These are phyloP conservation scores for Lasiurus cinereus DNA, from an alignment of 2,113 vertebrate genomes.

Conservation along the genomic window DNA sequence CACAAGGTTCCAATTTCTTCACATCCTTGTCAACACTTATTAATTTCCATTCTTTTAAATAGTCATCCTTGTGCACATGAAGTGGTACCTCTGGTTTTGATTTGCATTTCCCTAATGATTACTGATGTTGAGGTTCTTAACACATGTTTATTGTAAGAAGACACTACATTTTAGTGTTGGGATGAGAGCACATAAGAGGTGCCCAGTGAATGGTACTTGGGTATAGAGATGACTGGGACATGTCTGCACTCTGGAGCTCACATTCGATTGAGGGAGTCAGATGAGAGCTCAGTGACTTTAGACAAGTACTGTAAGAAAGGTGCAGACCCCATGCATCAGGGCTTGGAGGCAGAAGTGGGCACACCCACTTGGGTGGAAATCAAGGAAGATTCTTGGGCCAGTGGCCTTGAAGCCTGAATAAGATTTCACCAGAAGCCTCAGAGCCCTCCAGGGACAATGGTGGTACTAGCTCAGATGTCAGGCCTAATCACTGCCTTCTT, in stretches of 20 bases:
- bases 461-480: not conserved
- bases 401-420: not conserved
- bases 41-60: not conserved
- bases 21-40: not conserved
- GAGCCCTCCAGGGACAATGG: constrained; percentile 28
- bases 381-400: not conserved
- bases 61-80: not conserved
- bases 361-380: not conserved
- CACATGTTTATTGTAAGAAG: not conserved
- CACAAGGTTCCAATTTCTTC: not conserved
- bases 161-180: not conserved
- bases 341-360: not conserved
- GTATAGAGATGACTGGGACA: not conserved
- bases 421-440: constrained; percentile 24
- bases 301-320: not conserved
- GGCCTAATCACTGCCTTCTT: not conserved
- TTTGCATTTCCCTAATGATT: not conserved
- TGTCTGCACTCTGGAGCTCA: not conserved
- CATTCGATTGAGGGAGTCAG: not conserved
- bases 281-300: not conserved
- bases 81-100: not conserved
- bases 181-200: not conserved
- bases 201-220: not conserved
- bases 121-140: not conserved
- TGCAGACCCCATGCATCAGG: too few relatives aligned